A percentile compares a stretch with the other conserved stretches of the same genome.
Conservation (phyloP, 2,888 invertebrate species). For the Scrobipalpa costella region DNA sequence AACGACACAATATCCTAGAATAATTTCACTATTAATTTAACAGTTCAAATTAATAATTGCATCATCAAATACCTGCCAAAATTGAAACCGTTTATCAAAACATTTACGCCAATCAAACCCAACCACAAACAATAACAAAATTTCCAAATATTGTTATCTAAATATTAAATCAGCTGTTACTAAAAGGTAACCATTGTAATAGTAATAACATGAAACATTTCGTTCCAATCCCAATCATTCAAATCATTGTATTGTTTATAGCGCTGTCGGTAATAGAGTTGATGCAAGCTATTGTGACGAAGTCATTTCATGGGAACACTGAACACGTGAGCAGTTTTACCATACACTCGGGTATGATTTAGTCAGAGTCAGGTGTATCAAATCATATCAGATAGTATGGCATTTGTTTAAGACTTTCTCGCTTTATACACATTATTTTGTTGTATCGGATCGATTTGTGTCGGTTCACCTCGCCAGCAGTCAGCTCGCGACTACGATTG, state of each 20-base stretch:
- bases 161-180: constrained; percentile 39
- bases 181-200: constrained; percentile 41
- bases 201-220: constrained; percentile 30
- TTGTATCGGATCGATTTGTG: too few species aligned
- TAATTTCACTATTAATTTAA: too few species aligned
- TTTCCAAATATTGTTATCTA: constrained; percentile 26
- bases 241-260: constrained; percentile 57
- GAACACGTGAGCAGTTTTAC: constrained; percentile 37
- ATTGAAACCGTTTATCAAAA: too few species aligned
- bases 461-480: too few species aligned
- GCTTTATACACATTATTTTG: too few species aligned
- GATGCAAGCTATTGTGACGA: constrained; percentile 53
- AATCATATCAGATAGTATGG: too few species aligned
- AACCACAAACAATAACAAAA: not conserved
- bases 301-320: constrained; percentile 51
- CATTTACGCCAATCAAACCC: too few species aligned
- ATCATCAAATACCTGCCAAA: not conserved
- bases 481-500: too few species aligned
- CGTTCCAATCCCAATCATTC: too few species aligned
- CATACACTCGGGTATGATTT: constrained; percentile 39
- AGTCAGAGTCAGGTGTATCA: not conserved
- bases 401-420: too few species aligned
- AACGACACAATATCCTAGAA: too few species aligned
- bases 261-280: constrained; percentile 45
- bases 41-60: too few species aligned